Conservation (phyloP, 2,888 invertebrate species). For the Callyntrura guangdongensis region DNA sequence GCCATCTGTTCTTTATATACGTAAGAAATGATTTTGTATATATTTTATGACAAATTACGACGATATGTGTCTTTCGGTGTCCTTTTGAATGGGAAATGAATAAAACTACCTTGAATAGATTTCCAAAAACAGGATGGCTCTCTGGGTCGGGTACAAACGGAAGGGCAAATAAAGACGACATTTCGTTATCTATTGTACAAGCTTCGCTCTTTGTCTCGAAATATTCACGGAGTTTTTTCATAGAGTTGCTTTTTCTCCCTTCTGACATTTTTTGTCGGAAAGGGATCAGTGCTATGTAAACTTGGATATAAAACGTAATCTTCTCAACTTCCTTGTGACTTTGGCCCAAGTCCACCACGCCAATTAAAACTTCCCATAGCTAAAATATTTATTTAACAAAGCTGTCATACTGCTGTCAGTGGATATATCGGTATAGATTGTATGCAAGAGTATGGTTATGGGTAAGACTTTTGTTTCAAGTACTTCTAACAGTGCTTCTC, state of each 20-base stretch:
- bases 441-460: too few species aligned
- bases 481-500: slow-evolving; percentile 79
- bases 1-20: slow-evolving; percentile 69
- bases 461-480: slow-evolving; percentile 7
- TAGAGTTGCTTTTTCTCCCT: slow-evolving; percentile 70
- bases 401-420: too few species aligned
- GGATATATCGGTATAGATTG: too few species aligned
- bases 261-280: slow-evolving; percentile 77
- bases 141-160: slow-evolving; percentile 83
- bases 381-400: slow-evolving; percentile 2
- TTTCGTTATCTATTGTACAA: slow-evolving; percentile 82
- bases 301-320: slow-evolving; percentile 81
- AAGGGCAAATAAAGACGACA: slow-evolving; percentile 82
- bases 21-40: background rate
- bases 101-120: slow-evolving; percentile 74
- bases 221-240: slow-evolving; percentile 79
- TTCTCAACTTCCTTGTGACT: slow-evolving; percentile 67
- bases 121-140: slow-evolving; percentile 82
- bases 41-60: background rate
- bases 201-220: slow-evolving; percentile 82
- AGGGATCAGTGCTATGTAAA: slow-evolving; percentile 82
- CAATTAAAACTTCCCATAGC: slow-evolving; percentile 75
- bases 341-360: slow-evolving; percentile 57
- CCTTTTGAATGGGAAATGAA: background rate
- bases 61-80: background rate